Evolutionary conservation across 2,888 invertebrate species (phyloP), one percentile per base, ranked within the genome.

Genomic region (Torymus texanus): DNA sequence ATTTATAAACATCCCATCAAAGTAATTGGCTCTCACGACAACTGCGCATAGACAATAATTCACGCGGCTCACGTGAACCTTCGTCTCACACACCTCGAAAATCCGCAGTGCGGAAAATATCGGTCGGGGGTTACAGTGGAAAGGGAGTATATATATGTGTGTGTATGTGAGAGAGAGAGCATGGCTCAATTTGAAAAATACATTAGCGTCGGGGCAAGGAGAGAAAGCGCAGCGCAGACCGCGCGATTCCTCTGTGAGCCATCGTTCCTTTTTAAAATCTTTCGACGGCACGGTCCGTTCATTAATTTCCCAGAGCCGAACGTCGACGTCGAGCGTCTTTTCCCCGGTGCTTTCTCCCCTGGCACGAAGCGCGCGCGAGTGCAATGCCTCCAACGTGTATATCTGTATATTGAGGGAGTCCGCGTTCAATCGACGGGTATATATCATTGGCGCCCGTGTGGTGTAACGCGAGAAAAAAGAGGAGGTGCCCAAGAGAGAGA

Each of bases 251-350:
- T 59, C 29, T 51, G 18, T 56, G 18, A 41, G 24, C 41, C 55
- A 66, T 75, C 59, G 53, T 62, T 72, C 55, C 67, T 75, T 76
- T 72, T 56, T 53, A 79, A 79, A 79, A 75, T 79, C 66, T 65
- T 65, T 75, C 56, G 58, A 53, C 68, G 24, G 50, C 59, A 13
- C 1, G 24, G 58, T 11, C 61, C 70, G 29, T 75, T 75, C 75
- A 79, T 79, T 79, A 79, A 76, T 75, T 76, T 79, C 24, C 66
- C 56, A 71, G 18, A 24, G 71, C 41, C 41, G 41, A 41, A 41
- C 41, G 59, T 61, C 62, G 61, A 72, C 73, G 58, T 29, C 51
- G 58, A 18, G 51, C 56, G 65, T 66, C 71, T 79, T 73, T 72
- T 70, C 29, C 63, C 50, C 21, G 29, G 10, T 53, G 56, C 16